phyloP scores from a whole-genome alignment of 2,113 vertebrate genomes.

The Sander lucioperca region DNA sequence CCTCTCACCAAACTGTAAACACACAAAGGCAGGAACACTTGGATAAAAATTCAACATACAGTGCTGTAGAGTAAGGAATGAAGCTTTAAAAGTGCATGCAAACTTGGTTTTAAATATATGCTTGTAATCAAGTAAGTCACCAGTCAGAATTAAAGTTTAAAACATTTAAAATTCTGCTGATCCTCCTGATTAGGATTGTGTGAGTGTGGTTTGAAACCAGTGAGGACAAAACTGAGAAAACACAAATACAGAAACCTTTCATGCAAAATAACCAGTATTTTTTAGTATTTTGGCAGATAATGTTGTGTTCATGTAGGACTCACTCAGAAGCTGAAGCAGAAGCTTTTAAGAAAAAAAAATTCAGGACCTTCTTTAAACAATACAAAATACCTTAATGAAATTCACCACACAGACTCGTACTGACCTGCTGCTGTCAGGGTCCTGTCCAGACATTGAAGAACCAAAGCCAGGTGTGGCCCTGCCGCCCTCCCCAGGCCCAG shows the following conservation, averaged over 20 bases:
- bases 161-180: neutral
- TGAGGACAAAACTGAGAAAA: neutral
- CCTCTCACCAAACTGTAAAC: neutral
- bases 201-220: neutral
- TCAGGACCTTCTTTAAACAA: neutral
- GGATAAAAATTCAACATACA: neutral
- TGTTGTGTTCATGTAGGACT: neutral
- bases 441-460: slow-evolving; percentile 88
- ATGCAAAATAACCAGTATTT: neutral
- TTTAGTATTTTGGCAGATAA: neutral
- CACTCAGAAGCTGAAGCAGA: neutral
- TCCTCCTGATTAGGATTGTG: neutral
- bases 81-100: neutral
- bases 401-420: slow-evolving; percentile 13
- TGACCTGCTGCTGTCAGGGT: slow-evolving; percentile 91
- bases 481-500: slow-evolving; percentile 85
- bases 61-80: neutral
- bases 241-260: neutral
- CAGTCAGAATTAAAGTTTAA: neutral
- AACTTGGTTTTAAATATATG: neutral
- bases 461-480: slow-evolving; percentile 88
- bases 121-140: neutral
- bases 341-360: neutral
- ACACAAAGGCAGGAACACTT: neutral
- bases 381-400: neutral